Percentiles rank a stretch among this genome's conserved stretches.
These are phyloP conservation scores for Barypeithes pellucidus DNA, from an alignment of 2,888 invertebrate species.

Conservation along the genomic window DNA sequence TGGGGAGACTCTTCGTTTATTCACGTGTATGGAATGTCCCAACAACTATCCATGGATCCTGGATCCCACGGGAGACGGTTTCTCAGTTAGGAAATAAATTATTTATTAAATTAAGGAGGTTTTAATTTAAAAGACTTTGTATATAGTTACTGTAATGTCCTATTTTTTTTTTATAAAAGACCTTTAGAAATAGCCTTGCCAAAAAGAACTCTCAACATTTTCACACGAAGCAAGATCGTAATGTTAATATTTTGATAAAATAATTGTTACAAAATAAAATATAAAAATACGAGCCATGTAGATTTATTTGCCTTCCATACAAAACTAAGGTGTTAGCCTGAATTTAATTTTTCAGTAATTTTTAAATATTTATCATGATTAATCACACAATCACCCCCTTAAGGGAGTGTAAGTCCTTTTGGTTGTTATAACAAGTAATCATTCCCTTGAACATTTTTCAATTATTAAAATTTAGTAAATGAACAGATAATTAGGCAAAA, in stretches of 20 bases:
- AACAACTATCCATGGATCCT: slow-evolving; percentile 96
- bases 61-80: slow-evolving; percentile 95
- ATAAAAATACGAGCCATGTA: slow-evolving; percentile 34
- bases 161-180: slow-evolving; percentile 35
- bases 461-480: too few species aligned
- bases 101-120: slow-evolving; percentile 58
- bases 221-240: slow-evolving; percentile 37
- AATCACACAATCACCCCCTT: too few species aligned
- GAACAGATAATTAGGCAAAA: too few species aligned
- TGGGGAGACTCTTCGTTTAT: slow-evolving; percentile 91
- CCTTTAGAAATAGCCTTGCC: slow-evolving; percentile 49
- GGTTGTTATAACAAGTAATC: too few species aligned
- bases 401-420: too few species aligned
- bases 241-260: slow-evolving; percentile 52
- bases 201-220: slow-evolving; percentile 46
- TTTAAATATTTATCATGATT: too few species aligned
- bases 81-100: slow-evolving; percentile 85
- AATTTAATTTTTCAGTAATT: too few species aligned
- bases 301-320: slow-evolving; percentile 2
- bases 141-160: slow-evolving; percentile 60
- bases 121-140: slow-evolving; percentile 63
- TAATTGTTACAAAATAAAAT: slow-evolving; percentile 55
- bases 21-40: slow-evolving; percentile 97
- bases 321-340: too few species aligned
- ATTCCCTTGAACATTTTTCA: too few species aligned